Conservation (phyloP, 2,113 vertebrate species). For the Cinclus mexicanus region DNA sequence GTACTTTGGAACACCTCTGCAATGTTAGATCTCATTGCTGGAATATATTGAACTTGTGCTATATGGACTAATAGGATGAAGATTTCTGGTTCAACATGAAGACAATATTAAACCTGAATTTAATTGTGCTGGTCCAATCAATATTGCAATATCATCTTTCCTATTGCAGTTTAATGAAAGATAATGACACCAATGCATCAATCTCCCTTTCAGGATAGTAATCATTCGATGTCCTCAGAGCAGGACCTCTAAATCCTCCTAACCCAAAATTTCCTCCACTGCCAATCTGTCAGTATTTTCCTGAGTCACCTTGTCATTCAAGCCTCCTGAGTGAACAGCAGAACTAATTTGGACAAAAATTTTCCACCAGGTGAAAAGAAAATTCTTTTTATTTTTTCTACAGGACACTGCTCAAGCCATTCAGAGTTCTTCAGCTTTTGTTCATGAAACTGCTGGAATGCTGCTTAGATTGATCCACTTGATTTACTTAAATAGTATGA, state of each 20-base stretch:
- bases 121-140: background rate
- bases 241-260: background rate
- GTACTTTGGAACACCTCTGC: background rate
- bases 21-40: background rate
- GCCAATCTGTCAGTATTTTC: background rate
- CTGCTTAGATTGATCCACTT: background rate
- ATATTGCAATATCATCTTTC: background rate
- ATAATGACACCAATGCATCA: background rate
- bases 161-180: background rate
- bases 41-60: background rate
- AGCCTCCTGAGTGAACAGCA: background rate
- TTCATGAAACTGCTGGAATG: background rate
- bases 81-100: background rate
- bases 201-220: background rate
- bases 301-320: background rate
- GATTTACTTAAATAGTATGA: background rate
- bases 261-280: background rate
- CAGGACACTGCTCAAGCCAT: background rate
- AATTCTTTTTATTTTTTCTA: background rate
- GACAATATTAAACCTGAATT: background rate
- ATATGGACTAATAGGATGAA: background rate
- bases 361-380: background rate
- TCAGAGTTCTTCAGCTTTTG: background rate
- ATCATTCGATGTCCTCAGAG: background rate
- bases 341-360: background rate